Evolutionary conservation across 2,113 vertebrate species (phyloP).

Genomic region (Thymallus thymallus): DNA sequence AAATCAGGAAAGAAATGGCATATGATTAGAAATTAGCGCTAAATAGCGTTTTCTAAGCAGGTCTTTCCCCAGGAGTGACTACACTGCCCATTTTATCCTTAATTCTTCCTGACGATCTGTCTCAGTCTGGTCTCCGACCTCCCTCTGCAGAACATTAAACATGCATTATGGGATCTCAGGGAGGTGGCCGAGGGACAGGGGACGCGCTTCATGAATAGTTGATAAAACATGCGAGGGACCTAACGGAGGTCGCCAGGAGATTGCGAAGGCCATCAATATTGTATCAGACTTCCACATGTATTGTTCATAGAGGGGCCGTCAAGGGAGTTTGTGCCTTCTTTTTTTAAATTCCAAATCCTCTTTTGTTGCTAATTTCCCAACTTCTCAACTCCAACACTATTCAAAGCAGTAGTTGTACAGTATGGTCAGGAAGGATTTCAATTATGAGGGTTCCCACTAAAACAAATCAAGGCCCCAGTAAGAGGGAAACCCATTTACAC

Average conservation of each 20-base stretch:
- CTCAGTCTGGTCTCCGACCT: slow-evolving; percentile 33
- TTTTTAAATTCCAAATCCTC: slow-evolving; percentile 5
- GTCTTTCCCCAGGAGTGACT: slow-evolving; percentile 28
- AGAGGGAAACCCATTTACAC: not conserved
- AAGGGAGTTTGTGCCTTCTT: no score
- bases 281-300: slow-evolving; percentile 53
- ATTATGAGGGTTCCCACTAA: not conserved
- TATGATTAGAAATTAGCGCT: slow-evolving; percentile 20
- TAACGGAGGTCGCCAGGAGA: slow-evolving; percentile 69
- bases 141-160: slow-evolving; percentile 60
- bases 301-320: slow-evolving; percentile 21
- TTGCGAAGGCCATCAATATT: slow-evolving; percentile 70
- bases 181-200: slow-evolving; percentile 34
- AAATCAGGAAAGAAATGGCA: not conserved
- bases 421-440: not conserved
- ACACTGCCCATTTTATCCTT: slow-evolving; percentile 42
- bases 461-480: not conserved
- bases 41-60: slow-evolving; percentile 16
- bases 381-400: not conserved
- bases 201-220: slow-evolving; percentile 63
- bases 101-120: slow-evolving; percentile 47
- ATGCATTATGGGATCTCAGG: slow-evolving; percentile 69
- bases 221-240: slow-evolving; percentile 74
- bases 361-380: no score
- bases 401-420: not conserved